These are phyloP conservation scores for Polymixis lichenea DNA, from an alignment of 2,888 invertebrate species.

Conservation along the genomic window DNA sequence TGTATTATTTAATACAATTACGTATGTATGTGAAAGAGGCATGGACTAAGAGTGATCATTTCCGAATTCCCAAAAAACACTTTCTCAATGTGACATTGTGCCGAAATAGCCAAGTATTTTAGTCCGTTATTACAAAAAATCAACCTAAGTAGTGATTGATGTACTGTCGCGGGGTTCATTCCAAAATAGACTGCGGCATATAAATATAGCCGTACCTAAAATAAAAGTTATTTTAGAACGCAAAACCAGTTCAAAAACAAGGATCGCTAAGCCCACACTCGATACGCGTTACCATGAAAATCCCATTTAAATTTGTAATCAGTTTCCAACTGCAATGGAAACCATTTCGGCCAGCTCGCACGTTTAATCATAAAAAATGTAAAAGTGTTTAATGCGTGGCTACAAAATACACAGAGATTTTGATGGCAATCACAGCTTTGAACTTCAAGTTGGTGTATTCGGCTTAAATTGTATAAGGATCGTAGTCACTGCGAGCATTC, in stretches of 20 bases:
- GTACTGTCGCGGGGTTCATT: neutral
- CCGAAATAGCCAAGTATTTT: constrained; percentile 1
- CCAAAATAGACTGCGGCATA: neutral
- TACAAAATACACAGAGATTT: constrained; percentile 25
- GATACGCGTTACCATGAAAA: constrained; percentile 43
- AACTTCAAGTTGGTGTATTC: neutral
- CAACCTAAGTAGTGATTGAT: neutral
- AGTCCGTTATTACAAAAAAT: constrained; percentile 3
- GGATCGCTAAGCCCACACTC: constrained; percentile 27
- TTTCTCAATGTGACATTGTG: too few relatives aligned
- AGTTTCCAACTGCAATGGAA: constrained; percentile 57
- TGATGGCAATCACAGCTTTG: constrained; percentile 12
- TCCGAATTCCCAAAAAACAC: neutral
- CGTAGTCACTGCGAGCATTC: neutral
- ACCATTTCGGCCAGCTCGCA: constrained; percentile 36
- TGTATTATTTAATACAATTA: neutral
- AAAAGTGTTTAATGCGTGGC: constrained; percentile 25
- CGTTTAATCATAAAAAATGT: constrained; percentile 50
- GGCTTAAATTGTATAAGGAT: neutral
- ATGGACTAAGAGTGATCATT: neutral
- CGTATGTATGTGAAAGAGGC: neutral
- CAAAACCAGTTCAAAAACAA: constrained; percentile 26
- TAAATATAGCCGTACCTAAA: constrained; percentile 16
- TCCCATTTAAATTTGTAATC: constrained; percentile 63
- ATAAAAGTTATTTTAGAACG: constrained; percentile 11